Evolutionary conservation across 2,888 invertebrate species (phyloP), one percentile per base, ranked within the genome.

Genomic region (Cremastinae sp.): DNA sequence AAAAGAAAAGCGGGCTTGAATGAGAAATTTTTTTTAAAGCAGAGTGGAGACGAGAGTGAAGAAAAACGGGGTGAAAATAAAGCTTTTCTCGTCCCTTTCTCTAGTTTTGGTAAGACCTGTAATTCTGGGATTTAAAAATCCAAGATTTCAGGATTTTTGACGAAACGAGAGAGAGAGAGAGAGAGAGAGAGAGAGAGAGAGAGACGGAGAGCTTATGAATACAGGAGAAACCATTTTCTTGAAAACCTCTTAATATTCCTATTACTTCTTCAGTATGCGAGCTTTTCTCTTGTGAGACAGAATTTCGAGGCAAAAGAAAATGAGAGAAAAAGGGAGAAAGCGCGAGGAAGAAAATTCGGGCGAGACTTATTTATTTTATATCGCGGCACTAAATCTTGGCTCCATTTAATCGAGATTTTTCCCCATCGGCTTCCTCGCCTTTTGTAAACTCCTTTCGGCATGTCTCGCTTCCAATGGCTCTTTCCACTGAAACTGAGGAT

Each of bases 281-380:
- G 12, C 34, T 7, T 43, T 10, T 14, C 12, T 56, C 54, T 34
- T 34, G 12, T n/a, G n/a, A n/a, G n/a, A n/a, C n/a, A n/a, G n/a
- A n/a, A n/a, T n/a, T n/a, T n/a, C n/a, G n/a, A n/a, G n/a, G n/a
- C n/a, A n/a, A n/a, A n/a, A n/a, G n/a, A n/a, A n/a, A n/a, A n/a
- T n/a, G n/a, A n/a, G n/a, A n/a, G n/a, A n/a, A n/a, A n/a, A n/a
- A n/a, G n/a, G n/a, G n/a, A n/a, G n/a, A n/a, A n/a, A n/a, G n/a
- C n/a, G n/a, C n/a, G n/a, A n/a, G n/a, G n/a, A n/a, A n/a, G n/a
- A n/a, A n/a, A n/a, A n/a, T n/a, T n/a, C 69, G 62, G 56, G 51
- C 74, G 61, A 66, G 75, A 80, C 79, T 84, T 83, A 83, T 80
- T 84, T 84, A 84, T n/a, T 83, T 82, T 81, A 81, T 82, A 83